Evolutionary conservation across 1,140 invertebrate genomes (phyloP).

Genomic region (Wasmannia auropunctata): DNA sequence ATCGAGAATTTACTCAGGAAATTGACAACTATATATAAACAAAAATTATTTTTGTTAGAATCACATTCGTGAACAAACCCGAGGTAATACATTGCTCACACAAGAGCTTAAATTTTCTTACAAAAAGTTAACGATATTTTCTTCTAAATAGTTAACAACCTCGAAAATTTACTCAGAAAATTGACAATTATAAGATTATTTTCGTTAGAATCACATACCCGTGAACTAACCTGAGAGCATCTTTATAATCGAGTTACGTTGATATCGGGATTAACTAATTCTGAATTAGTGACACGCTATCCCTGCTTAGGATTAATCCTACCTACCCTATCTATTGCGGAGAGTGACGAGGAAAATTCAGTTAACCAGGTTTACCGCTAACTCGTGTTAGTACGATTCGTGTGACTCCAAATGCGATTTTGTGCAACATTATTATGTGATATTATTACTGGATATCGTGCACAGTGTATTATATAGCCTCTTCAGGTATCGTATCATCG

Average conservation of each 20-base stretch:
- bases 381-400: slow-evolving; percentile 12
- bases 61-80: slow-evolving; percentile 6
- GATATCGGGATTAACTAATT: slow-evolving; percentile 33
- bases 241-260: slow-evolving; percentile 16
- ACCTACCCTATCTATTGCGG: background rate
- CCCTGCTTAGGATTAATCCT: slow-evolving; percentile 23
- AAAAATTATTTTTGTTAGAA: slow-evolving; percentile 3
- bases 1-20: background rate
- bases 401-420: slow-evolving; percentile 19
- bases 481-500: background rate
- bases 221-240: slow-evolving; percentile 2
- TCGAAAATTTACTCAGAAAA: background rate
- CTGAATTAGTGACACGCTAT: slow-evolving; percentile 15
- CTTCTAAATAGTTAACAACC: too few relatives aligned
- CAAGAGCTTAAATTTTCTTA: background rate
- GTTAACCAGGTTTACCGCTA: slow-evolving; percentile 32
- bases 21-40: background rate
- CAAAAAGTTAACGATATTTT: background rate
- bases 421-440: slow-evolving; percentile 23
- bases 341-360: slow-evolving; percentile 21
- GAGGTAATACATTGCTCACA: background rate
- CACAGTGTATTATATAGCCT: background rate
- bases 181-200: background rate
- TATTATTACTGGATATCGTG: slow-evolving; percentile 20
- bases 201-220: background rate